A percentile compares a stretch with the other conserved stretches of the same genome.
Conservation (phyloP, 1,140 invertebrate species). For the Elysia chlorotica region DNA sequence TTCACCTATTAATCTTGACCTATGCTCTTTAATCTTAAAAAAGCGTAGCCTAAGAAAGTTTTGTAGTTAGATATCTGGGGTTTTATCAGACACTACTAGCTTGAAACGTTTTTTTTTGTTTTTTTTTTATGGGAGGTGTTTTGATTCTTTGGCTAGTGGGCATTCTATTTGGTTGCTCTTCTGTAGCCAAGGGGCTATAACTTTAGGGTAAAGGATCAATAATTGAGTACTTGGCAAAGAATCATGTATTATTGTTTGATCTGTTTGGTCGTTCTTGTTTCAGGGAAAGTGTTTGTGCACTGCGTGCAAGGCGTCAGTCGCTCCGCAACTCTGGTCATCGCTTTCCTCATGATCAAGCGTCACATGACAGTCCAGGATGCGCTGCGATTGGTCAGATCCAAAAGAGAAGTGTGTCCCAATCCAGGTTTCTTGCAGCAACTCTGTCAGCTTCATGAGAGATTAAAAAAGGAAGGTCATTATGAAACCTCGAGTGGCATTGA, state of each 20-base stretch:
- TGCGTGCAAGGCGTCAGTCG: slow-evolving; percentile 91
- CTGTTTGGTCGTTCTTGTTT: not conserved
- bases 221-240: not conserved
- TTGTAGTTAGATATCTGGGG: no score
- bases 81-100: no score
- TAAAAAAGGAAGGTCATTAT: no score
- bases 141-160: no score
- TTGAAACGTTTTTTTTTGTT: no score
- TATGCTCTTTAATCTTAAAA: no score
- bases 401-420: slow-evolving; percentile 52
- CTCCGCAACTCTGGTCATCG: slow-evolving; percentile 81
- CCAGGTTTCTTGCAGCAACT: slow-evolving; percentile 52
- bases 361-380: slow-evolving; percentile 73
- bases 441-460: slow-evolving; percentile 45
- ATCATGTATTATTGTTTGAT: not conserved
- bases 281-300: slow-evolving; percentile 79
- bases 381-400: slow-evolving; percentile 56
- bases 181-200: not conserved
- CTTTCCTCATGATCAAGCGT: slow-evolving; percentile 78
- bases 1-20: no score
- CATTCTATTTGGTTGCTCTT: not conserved
- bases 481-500: no score
- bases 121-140: no score
- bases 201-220: not conserved
- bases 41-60: no score